A percentile compares a stretch with the other conserved stretches of the same genome.
Conservation (phyloP, 2,888 invertebrate genomes). For the Lymantria monacha region DNA sequence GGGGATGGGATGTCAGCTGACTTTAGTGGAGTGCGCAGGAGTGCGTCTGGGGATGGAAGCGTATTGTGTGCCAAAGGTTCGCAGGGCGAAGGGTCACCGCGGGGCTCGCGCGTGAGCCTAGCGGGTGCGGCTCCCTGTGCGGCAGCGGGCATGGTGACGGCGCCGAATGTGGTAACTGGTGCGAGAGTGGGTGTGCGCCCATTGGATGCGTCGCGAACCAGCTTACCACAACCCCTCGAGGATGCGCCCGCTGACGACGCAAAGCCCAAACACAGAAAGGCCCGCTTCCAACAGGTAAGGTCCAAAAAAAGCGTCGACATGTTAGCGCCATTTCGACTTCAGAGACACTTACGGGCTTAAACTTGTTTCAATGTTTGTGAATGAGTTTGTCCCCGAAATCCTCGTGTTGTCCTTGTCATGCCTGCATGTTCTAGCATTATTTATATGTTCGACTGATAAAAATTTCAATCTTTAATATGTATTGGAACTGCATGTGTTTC, state of each 20-base stretch:
- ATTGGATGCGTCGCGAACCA: constrained; percentile 68
- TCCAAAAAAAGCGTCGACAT: constrained; percentile 5
- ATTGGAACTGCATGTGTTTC: constrained; percentile 26
- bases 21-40: constrained; percentile 87
- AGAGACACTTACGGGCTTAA: constrained; percentile 14
- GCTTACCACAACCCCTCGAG: constrained; percentile 66
- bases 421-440: constrained; percentile 36
- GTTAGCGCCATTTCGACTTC: constrained; percentile 17
- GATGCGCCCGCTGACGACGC: constrained; percentile 74
- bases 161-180: constrained; percentile 45
- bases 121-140: constrained; percentile 38
- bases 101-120: constrained; percentile 73
- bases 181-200: constrained; percentile 37
- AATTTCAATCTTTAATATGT: constrained; percentile 9
- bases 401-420: constrained; percentile 17
- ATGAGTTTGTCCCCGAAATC: constrained; percentile 13
- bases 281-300: constrained; percentile 91
- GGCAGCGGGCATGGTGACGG: constrained; percentile 62
- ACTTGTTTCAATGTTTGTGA: constrained; percentile 4
- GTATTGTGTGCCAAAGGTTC: constrained; percentile 84
- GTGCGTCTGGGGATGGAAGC: constrained; percentile 89
- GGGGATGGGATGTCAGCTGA: constrained; percentile 57
- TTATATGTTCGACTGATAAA: constrained; percentile 17
- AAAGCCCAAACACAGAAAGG: constrained; percentile 91
- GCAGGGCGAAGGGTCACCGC: constrained; percentile 79